Evolutionary conservation across 2,797 vertebrate genomes (phyloP).

Genomic region (Fundulus diaphanus): DNA sequence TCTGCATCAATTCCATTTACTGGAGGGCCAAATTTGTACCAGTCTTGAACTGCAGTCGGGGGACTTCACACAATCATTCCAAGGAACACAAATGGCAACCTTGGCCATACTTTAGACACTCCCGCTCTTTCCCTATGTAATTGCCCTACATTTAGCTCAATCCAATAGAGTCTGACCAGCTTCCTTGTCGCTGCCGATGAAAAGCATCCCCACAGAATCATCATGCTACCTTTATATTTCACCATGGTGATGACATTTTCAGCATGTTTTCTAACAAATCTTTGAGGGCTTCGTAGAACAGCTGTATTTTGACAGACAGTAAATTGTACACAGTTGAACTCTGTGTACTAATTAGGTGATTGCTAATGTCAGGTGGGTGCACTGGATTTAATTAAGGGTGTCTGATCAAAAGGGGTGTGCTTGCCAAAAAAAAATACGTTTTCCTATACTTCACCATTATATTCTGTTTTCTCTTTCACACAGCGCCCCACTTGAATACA

Average conservation of each 20-base stretch:
- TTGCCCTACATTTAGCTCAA: not conserved
- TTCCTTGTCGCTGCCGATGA: not conserved
- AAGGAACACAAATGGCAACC: not conserved
- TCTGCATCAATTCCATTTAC: not conserved
- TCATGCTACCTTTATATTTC: not conserved
- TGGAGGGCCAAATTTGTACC: not conserved
- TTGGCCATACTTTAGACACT: not conserved
- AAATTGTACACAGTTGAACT: not conserved
- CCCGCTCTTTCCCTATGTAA: not conserved
- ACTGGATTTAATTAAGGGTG: not conserved
- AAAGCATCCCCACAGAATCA: not conserved
- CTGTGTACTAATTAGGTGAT: not conserved
- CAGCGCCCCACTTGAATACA: not conserved
- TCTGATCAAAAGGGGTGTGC: not conserved
- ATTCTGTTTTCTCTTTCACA: not conserved
- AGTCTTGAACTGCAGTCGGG: not conserved
- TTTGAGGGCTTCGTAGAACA: not conserved
- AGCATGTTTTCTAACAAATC: not conserved
- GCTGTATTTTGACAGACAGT: not conserved
- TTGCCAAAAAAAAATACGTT: not conserved
- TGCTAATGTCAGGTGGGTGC: not conserved
- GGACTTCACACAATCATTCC: not conserved
- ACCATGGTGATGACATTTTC: not conserved
- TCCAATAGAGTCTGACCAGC: not conserved
- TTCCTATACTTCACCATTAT: not conserved